phyloP scores from a whole-genome alignment of 1,140 invertebrate genomes.

The Acyrthosiphon pisum region DNA sequence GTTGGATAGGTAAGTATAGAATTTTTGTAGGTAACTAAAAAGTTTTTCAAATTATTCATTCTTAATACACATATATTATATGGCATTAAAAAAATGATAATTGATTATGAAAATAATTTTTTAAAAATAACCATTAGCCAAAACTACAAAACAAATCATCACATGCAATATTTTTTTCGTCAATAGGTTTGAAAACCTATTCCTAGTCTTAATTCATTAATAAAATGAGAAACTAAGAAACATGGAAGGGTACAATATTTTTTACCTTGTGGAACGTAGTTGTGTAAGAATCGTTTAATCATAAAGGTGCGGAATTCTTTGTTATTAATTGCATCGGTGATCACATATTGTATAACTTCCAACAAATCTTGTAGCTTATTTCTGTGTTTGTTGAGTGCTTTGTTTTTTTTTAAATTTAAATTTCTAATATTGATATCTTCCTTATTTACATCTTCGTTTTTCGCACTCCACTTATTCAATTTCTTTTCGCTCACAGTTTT shows the following conservation, averaged over 20 bases:
- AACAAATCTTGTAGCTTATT: no score
- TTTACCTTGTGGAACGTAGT: neutral
- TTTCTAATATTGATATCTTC: neutral
- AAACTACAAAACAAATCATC: no score
- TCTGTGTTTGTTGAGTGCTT: no score
- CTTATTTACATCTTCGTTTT: neutral
- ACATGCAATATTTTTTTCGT: no score
- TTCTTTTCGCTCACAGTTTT: neutral
- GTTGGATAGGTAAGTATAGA: no score
- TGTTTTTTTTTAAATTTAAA: neutral
- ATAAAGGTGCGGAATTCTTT: neutral
- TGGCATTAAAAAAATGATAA: no score
- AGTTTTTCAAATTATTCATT: no score
- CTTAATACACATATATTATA: no score
- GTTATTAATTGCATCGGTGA: neutral
- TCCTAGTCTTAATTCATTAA: neutral
- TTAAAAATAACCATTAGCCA: no score
- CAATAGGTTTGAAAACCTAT: neutral
- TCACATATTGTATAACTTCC: neutral
- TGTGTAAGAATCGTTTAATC: neutral
- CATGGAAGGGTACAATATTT: neutral
- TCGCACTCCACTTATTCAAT: neutral
- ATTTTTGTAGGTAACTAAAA: no score
- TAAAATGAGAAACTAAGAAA: neutral
- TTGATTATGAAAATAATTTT: no score